Evolutionary conservation across 2,113 vertebrate genomes (phyloP).

Genomic region (Lepisosteus osseus): DNA sequence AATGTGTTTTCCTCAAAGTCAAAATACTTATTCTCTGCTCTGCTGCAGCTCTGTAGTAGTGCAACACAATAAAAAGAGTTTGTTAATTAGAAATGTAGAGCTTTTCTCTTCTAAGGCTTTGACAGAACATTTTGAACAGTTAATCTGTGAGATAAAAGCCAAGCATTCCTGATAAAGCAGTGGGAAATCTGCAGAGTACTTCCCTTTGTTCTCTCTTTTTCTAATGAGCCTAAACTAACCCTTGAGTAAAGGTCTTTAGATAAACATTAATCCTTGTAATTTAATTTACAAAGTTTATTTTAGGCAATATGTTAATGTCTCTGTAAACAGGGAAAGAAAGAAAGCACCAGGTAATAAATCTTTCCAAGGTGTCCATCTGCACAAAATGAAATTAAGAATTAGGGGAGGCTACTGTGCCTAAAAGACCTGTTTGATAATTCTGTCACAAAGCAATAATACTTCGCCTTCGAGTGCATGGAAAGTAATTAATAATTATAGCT

Average conservation of each 20-base stretch:
- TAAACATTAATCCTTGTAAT: conserved; percentile 7
- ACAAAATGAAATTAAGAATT: not conserved
- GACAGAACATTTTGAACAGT: conserved; percentile 11
- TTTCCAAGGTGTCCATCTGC: not conserved
- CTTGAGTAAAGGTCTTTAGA: conserved; percentile 7
- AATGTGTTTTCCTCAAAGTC: not conserved
- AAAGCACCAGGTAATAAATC: conserved; percentile 16
- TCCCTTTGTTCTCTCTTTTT: conserved; percentile 2
- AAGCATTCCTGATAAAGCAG: not conserved
- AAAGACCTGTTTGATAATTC: not conserved
- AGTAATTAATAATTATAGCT: too few species aligned
- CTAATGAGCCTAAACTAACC: not conserved
- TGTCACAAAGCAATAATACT: not conserved
- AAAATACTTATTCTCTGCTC: not conserved
- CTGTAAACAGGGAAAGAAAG: not conserved
- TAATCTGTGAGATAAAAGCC: conserved; percentile 8
- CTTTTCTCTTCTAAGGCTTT: conserved; percentile 10
- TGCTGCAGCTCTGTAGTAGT: not conserved
- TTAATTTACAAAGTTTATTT: conserved; percentile 8
- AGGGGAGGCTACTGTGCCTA: not conserved
- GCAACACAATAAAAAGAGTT: not conserved
- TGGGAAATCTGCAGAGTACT: not conserved
- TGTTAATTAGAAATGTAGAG: not conserved
- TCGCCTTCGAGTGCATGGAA: too few species aligned
- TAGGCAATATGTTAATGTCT: conserved; percentile 7